Base-by-base conservation (phyloP, 2,888 invertebrate species). In the Calliopum simillimum region DNA sequence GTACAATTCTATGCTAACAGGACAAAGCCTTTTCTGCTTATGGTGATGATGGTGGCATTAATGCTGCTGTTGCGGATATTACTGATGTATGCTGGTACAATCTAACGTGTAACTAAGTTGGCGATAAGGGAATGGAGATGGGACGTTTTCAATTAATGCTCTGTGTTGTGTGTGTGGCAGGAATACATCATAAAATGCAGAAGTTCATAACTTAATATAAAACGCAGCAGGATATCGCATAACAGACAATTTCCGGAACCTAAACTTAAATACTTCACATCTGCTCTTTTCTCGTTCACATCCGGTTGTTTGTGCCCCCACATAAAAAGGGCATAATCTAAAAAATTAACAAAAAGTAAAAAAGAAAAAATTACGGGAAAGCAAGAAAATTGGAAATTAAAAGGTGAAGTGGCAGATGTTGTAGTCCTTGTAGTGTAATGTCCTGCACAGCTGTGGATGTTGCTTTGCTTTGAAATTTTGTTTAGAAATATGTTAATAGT, bases 231-330 rank as follows among this genome's bases (percentile, higher is more conserved):
- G 83, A 80, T 81, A 82, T 82, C 81, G 79, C 83, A 82, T 80
- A 82, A 80, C 81, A 80, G 79, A 80, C 83, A 82, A 82, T 82
- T 82, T 82, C 82, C 82, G 83, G 79, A 79, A 81, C 79, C 80
- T 80, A 76, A 80, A 80, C 77, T 76, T 77, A 76, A 81, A 81
- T 77, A 77, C 76, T 62, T 64, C 53, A 61, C 49, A 66, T 25
- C 53, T 44, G 14, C 43, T 19, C 41, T n/a, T 21, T 19, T 21
- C 58, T 58, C 44, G 19, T 46, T 46, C 55, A 53, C 53, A 55
- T 53, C 65, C 65, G 55, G 65, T 46, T 12, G 58, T 58, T 25
- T 14, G 33, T n/a, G n/a, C n/a, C 44, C 21, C 16, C 23, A 23
- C 14, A 13, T 21, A 61, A 21, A 8, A 33, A 6, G n/a, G 33